These are phyloP conservation scores for Tragelaphus scriptus DNA, from an alignment of 2,113 vertebrate genomes.

Conservation along the genomic window DNA sequence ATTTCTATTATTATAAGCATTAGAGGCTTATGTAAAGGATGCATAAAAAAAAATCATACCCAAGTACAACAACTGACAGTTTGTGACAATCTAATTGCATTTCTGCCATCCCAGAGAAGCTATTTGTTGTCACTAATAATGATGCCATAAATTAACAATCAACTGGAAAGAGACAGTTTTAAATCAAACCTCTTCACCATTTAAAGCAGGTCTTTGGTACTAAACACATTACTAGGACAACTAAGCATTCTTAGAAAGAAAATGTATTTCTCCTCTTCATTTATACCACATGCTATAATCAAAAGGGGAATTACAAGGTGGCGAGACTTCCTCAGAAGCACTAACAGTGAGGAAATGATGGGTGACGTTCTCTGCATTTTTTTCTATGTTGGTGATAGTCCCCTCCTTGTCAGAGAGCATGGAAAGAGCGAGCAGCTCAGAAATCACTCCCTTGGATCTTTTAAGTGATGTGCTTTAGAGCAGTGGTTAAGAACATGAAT, in stretches of 20 bases:
- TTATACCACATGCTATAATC: background rate
- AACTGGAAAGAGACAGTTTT: constrained; percentile 48
- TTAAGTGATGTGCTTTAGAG: background rate
- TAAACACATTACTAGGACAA: constrained; percentile 18
- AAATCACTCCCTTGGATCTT: background rate
- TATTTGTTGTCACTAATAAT: constrained; percentile 69
- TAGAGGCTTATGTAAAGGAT: background rate
- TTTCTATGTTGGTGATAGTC: background rate
- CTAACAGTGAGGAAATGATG: background rate
- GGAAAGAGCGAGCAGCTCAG: background rate
- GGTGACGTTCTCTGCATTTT: background rate
- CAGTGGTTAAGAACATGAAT: background rate
- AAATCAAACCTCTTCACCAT: constrained; percentile 50
- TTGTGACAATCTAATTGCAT: constrained; percentile 58
- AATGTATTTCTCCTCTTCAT: background rate
- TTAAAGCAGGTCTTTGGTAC: constrained; percentile 53
- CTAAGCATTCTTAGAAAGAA: constrained; percentile 50
- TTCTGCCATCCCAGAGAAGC: constrained; percentile 57
- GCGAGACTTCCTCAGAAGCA: background rate
- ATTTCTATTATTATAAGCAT: constrained; percentile 40
- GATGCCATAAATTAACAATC: constrained; percentile 67
- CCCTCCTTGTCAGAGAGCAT: background rate
- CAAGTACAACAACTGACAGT: constrained; percentile 35
- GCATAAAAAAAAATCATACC: constrained; percentile 46
- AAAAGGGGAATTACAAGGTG: background rate